Base-by-base conservation (phyloP, 35 echinoderm and acorn worm species). In the Amphiura filiformis region DNA sequence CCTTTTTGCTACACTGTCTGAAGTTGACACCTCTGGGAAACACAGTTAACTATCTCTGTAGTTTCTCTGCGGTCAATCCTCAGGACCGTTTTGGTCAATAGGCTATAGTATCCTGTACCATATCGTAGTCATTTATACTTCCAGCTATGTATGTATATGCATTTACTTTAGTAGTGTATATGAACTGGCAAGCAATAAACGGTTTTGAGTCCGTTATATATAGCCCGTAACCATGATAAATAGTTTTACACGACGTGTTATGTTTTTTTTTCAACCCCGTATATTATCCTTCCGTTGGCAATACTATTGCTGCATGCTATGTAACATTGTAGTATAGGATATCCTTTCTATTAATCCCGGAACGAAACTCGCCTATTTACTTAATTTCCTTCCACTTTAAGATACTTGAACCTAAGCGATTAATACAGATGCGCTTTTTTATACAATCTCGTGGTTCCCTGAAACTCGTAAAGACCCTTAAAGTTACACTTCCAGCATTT, bases 11-110 rank as follows among this genome's bases (percentile, higher is more conserved):
- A 70, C 61, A 70, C 61, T 70, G 61, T 70, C 61, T 70, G 61
- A 70, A 70, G 61, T 70, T 70, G 28, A 26, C 61, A 70, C 61
- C 61, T 70, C 61, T 70, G 61, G 61, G 61, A 70, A 70, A 70
- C 7, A 5, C 15, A 70, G 61, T 70, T 70, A 70, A 70, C 15
- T 70, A 70, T 70, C 17, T 70, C 17, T 26, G 61, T 70, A 23
- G 7, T 26, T 70, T 70, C 61, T 70, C 61, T 30, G 61, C 61
- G 61, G 61, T 70, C 61, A 70, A 18, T 70, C 61, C 28, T 18
- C 28, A 70, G 61, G 61, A 70, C 26, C 17, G 61, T 47, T 70
- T 70, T 70, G 61, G 61, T 70, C 61, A 70, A 70, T 70, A 70
- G 44, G 28, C 17, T 70, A 47, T 4, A 52, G 11, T 70, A 15